Evolutionary conservation across 2,888 invertebrate species (phyloP), one percentile per base, ranked within the genome.

Genomic region (Drosophila buzzatii): DNA sequence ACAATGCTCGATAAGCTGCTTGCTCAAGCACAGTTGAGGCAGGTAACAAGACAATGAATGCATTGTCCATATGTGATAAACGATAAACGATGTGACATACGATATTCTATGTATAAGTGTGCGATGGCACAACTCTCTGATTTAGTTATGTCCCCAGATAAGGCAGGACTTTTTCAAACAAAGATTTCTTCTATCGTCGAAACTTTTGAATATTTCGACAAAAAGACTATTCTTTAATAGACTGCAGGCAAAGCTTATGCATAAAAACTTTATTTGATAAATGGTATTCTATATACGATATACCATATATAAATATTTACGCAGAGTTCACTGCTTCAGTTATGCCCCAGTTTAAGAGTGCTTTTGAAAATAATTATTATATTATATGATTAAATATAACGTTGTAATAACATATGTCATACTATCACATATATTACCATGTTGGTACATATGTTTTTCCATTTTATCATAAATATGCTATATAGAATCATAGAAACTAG

Each of bases 1-100:
- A 65, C 69, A 65, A 45, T 51, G 47, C 49, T n/a, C 56, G 56
- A 65, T 51, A 57, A 64, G 56, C 23, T 49, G 52, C 35, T 23
- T 37, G 51, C 45, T 5, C 51, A 35, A 63, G n/a, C 39, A 31
- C 39, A 31, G 68, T 69, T 64, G 57, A 64, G 69, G 57, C 78
- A 69, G 64, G 39, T 61, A 18, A 35, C 27, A 56, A 41, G 27
- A 42, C 51, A 56, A 56, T 63, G 33, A 51, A 44, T 63, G 33
- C 55, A 39, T 51, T 33, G 51, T 35, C 20, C 33, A 41, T 20
- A 37, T 33, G 12, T 31, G 47, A 51, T 33, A 51, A 27, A 27
- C 27, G 47, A 27, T 31, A 23, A 23, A 23, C 23, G 23, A 23
- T 23, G 23, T 23, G n/a, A n/a, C 14, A 47, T 31, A 10, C 10